Percentiles rank a stretch among this genome's conserved stretches.
Conservation (phyloP, 2,797 vertebrate genomes). For the Argya squamiceps region DNA sequence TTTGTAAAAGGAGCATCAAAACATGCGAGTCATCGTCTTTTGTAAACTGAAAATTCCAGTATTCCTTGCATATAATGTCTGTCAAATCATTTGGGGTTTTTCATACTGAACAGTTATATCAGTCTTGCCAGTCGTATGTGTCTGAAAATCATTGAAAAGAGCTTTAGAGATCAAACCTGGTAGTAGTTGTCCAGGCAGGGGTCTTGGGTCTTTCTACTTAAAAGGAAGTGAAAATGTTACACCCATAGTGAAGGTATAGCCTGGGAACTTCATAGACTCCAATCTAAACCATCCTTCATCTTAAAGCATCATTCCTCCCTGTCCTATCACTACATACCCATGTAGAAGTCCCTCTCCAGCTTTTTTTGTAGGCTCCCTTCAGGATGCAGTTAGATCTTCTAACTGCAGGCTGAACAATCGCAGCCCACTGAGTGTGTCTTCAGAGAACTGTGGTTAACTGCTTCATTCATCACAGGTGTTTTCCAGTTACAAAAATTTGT, state of each 20-base stretch:
- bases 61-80: not conserved
- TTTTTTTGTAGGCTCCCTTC: not conserved
- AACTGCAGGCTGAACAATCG: not conserved
- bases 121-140: not conserved
- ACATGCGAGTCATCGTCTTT: not conserved
- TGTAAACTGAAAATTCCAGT: not conserved
- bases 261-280: not conserved
- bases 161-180: not conserved
- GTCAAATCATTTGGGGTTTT: not conserved
- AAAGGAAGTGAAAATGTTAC: not conserved
- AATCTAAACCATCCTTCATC: not conserved
- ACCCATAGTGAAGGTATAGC: not conserved
- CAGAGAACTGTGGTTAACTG: not conserved
- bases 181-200: not conserved
- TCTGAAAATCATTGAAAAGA: not conserved
- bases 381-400: not conserved
- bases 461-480: not conserved
- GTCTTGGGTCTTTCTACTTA: not conserved
- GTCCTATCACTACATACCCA: not conserved
- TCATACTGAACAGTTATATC: not conserved
- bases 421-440: fast-evolving
- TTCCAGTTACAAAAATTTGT: not conserved
- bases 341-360: not conserved
- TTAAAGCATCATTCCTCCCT: not conserved
- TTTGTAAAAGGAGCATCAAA: not conserved